Percentiles rank a stretch among this genome's conserved stretches.
Evolutionary conservation across 1,140 invertebrate genomes (phyloP).

Genomic region (Eupeodes corollae): DNA sequence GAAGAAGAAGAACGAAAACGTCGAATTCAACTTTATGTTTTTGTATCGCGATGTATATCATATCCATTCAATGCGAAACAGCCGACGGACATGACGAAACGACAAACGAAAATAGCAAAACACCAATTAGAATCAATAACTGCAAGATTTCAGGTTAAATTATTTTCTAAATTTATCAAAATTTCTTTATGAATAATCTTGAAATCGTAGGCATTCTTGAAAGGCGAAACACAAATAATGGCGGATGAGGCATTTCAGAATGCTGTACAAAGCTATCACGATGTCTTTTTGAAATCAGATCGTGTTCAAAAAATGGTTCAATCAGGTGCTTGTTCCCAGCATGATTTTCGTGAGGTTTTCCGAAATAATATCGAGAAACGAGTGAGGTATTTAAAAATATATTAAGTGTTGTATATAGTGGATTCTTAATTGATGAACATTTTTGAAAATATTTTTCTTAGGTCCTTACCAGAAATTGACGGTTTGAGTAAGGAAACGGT

Average conservation of each 20-base stretch:
- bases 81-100: conserved; percentile 90
- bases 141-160: conserved; percentile 78
- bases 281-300: conserved; percentile 95
- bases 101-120: conserved; percentile 89
- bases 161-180: neutral
- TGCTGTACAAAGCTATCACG: conserved; percentile 93
- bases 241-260: conserved; percentile 99
- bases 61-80: conserved; percentile 99
- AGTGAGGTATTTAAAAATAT: conserved; percentile 53
- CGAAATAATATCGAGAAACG: conserved; percentile 95
- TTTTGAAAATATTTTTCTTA: conserved; percentile 28
- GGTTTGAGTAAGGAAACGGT: conserved; percentile 99
- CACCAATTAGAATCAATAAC: conserved; percentile 92
- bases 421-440: neutral
- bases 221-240: conserved; percentile 94
- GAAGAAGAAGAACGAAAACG: conserved; percentile 89
- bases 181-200: too few relatives aligned
- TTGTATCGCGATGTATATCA: conserved; percentile 93
- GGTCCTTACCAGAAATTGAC: conserved; percentile 96
- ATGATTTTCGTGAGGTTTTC: conserved; percentile 98
- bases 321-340: conserved; percentile 91
- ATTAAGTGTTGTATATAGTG: neutral
- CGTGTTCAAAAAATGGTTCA: conserved; percentile 90
- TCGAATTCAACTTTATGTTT: conserved; percentile 93
- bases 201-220: conserved; percentile 68